Percentiles rank a stretch among this genome's conserved stretches.
phyloP scores from a whole-genome alignment of 2,113 vertebrate species.

The Tiliqua scincoides region DNA sequence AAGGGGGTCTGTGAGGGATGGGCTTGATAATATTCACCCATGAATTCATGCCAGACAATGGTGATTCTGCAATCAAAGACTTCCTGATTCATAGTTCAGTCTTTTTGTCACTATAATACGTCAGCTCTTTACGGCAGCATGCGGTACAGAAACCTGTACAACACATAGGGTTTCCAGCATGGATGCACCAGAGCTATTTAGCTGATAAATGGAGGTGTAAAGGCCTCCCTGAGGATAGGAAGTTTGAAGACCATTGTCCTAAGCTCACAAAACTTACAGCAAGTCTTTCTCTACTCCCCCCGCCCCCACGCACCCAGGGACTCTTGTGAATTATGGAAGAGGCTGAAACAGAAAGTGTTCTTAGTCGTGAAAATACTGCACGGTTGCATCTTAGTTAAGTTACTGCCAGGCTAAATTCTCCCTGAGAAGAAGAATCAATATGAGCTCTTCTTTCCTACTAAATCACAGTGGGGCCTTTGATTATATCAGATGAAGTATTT shows the following conservation, averaged over 20 bases:
- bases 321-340: constrained; percentile 3
- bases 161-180: too few relatives aligned
- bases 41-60: too few relatives aligned
- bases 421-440: constrained; percentile 20
- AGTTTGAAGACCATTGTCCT: neutral
- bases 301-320: neutral
- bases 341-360: neutral
- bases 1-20: too few relatives aligned
- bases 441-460: neutral
- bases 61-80: too few relatives aligned
- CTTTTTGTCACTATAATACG: too few relatives aligned
- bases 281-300: neutral
- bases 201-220: neutral
- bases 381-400: constrained; percentile 14
- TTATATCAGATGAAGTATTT: constrained; percentile 33
- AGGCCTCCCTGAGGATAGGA: neutral
- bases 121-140: too few relatives aligned
- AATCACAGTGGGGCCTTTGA: constrained; percentile 22
- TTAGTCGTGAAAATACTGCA: constrained; percentile 8
- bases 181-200: neutral
- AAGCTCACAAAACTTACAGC: neutral
- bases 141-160: too few relatives aligned
- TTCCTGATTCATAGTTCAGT: too few relatives aligned
- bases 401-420: constrained; percentile 12
- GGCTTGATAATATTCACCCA: too few relatives aligned